Evolutionary conservation across 2,113 vertebrate genomes (phyloP), one percentile per base, ranked within the genome.

Genomic region (Symphodus melops): DNA sequence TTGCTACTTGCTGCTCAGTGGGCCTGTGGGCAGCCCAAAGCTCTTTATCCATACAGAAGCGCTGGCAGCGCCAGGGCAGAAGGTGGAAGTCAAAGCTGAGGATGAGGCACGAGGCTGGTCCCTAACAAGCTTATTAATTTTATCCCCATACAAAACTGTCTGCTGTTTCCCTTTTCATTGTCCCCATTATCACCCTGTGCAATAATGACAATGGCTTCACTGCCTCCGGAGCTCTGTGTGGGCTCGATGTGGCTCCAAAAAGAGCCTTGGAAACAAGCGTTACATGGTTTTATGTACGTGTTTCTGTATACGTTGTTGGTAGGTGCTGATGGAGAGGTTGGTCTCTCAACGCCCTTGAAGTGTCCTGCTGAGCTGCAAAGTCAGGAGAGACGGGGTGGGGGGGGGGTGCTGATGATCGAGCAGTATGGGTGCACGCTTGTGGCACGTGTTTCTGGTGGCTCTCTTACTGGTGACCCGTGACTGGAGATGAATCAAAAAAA

Each of bases 11-110:
- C 52, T 87, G 87, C 81, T 89, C 80, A 81, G 55, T 70, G 74
- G 71, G 83, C 77, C 84, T 67, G 80, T 77, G 83, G 80, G 72
- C 56, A 79, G 78, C 86, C 79, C 90, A 92, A 92, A 93, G 89
- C 88, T 88, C 82, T 91, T 92, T 87, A 94, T 92, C 93, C 88
- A 64, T 61, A 88, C 88, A 86, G 89, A 93, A 93, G 88, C 88
- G 69, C 58, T 51, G 68, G 75, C 74, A 79, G 82, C 75, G 75
- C 83, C 67, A 82, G 69, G 54, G 70, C 64, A 53, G 72, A 75
- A 74, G 75, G 69, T 77, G 68, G 77, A 77, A 81, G 77, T 55
- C 56, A 55, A 52, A 46, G 13, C 75, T 70, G 66, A 57, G 67
- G 70, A 68, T 73, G 68, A 55, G 78, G 63, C 67, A 68, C 65